Base-by-base conservation (phyloP, 2,113 vertebrate species). In the Lathamus discolor region DNA sequence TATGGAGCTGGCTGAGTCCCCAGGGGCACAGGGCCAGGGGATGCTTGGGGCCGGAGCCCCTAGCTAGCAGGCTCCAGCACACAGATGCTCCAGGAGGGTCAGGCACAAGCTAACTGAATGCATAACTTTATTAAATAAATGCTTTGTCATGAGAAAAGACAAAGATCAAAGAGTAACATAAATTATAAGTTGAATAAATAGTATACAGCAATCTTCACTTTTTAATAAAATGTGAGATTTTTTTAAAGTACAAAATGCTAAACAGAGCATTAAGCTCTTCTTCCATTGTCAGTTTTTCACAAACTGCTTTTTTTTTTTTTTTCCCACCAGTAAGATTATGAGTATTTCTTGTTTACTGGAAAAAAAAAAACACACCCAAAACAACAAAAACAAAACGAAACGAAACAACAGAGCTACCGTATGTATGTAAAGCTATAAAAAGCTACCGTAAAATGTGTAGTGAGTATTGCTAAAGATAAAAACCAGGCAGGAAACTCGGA, bases 121-220 rank as follows among this genome's bases (percentile, higher is more conserved):
- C 99, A 99, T 99, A 99, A 99, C 99, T 99, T 99, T 99, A 99
- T 99, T 99, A 99, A 99, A 99, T 99, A 99, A 99, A 99, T 99
- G 99, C 99, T 99, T 99, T 99, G 99, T 99, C 99, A 99, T 97
- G 98, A 99, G 99, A 99, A 99, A 98, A 98, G 98, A 99, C 99
- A 99, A 99, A 99, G 99, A 98, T 99, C 98, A 98, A 99, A 99
- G 99, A 99, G 99, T 99, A 99, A 99, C 99, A 99, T 99, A 99
- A 99, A 99, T 99, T 99, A 99, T 99, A 99, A 98, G 98, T 99
- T 98, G 99, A 99, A 99, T 99, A 99, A 99, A 99, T 99, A 99
- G 99, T 98, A 99, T 99, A 99, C 99, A 99, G 99, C 98, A 99
- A 99, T 99, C 99, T 98, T 99, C 99, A 99, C 99, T 97, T 98